phyloP scores from a whole-genome alignment of 2,888 invertebrate genomes.

The Trichacis sp. region DNA sequence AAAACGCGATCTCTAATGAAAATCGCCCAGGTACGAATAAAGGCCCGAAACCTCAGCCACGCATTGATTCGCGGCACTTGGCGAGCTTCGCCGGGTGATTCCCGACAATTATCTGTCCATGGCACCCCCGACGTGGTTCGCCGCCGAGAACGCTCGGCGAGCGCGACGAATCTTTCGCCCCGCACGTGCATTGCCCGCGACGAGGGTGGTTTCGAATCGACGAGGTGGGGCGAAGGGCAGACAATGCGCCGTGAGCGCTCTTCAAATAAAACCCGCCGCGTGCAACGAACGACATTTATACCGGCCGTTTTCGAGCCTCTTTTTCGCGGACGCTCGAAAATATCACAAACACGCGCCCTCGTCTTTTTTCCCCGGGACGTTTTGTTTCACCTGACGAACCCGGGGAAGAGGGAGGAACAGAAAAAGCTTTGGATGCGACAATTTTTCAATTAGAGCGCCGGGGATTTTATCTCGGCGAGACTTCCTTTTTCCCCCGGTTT shows the following conservation, averaged over 20 bases:
- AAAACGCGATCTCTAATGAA: too few relatives aligned
- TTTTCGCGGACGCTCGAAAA: constrained; percentile 18
- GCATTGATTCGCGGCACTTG: constrained; percentile 32
- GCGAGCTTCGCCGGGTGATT: constrained; percentile 29
- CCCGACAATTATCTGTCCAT: constrained; percentile 33
- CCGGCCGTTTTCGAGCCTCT: background rate
- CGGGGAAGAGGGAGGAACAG: too few relatives aligned
- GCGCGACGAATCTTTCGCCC: constrained; percentile 39
- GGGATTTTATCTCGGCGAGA: constrained; percentile 31
- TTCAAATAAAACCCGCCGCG: constrained; percentile 46
- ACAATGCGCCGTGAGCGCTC: constrained; percentile 54
- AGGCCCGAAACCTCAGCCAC: constrained; percentile 29
- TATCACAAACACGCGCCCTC: constrained; percentile 17
- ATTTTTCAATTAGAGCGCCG: constrained; percentile 7
- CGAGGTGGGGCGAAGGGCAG: constrained; percentile 43
- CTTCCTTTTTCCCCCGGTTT: constrained; percentile 11
- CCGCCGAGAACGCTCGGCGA: constrained; percentile 22
- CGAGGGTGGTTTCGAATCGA: constrained; percentile 47
- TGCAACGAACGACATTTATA: constrained; percentile 22
- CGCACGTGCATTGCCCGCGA: constrained; percentile 43
- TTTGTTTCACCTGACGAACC: background rate
- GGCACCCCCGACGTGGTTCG: constrained; percentile 27
- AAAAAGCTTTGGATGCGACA: background rate
- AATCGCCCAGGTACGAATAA: too few relatives aligned
- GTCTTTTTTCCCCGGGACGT: too few relatives aligned